Evolutionary conservation across 2,797 vertebrate genomes (phyloP).

Genomic region (Columba guinea): DNA sequence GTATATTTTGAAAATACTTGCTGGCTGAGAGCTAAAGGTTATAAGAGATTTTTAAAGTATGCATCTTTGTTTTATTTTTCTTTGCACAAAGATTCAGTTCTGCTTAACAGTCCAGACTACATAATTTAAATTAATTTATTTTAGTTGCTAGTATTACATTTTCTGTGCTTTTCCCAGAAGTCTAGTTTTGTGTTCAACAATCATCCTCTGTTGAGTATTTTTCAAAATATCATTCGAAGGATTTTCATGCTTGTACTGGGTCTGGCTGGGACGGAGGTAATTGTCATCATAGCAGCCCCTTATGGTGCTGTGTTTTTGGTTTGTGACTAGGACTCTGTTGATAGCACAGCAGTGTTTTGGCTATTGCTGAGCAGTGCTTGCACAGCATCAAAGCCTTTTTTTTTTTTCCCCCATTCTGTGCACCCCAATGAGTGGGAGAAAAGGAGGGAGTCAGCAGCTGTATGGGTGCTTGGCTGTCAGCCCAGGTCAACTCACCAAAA

Average conservation of each 20-base stretch:
- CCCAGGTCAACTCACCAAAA: background rate
- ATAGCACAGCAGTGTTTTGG: background rate
- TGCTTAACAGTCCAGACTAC: background rate
- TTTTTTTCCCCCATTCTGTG: background rate
- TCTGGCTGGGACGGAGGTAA: background rate
- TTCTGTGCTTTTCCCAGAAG: background rate
- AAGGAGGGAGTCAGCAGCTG: background rate
- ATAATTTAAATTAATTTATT: background rate
- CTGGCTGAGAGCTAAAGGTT: slow-evolving; percentile 2
- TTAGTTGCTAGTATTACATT: background rate
- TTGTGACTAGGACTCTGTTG: background rate
- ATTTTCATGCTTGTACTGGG: background rate
- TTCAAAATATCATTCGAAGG: background rate
- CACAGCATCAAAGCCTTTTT: background rate
- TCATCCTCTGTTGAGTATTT: background rate
- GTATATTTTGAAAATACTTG: background rate
- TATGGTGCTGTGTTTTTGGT: background rate
- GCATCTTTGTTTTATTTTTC: background rate
- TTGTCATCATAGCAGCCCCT: background rate
- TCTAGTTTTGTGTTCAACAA: background rate
- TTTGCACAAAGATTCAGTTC: background rate
- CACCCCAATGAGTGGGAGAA: background rate
- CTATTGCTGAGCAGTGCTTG: background rate
- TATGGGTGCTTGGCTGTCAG: background rate
- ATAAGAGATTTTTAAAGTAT: background rate